These are phyloP conservation scores for Nasua narica DNA, from an alignment of 2,797 vertebrate genomes.

Conservation along the genomic window DNA sequence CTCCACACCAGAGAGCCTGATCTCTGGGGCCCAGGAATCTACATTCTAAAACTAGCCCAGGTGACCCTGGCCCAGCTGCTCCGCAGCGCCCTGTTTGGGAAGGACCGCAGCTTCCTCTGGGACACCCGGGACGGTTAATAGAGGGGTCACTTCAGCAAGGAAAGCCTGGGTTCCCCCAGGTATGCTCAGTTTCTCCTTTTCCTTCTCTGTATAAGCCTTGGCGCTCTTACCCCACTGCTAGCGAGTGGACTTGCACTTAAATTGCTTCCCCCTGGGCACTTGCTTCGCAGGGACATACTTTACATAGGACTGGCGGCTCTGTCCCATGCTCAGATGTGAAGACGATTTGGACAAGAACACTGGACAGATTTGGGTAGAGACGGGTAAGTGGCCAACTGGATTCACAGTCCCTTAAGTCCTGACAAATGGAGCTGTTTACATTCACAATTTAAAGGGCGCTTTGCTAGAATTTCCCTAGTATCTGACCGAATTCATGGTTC, in stretches of 20 bases:
- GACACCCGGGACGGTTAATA: not conserved
- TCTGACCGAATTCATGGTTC: not conserved
- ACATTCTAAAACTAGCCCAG: not conserved
- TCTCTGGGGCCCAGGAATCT: not conserved
- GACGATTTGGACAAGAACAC: not conserved
- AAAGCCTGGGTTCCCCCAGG: conserved; percentile 71
- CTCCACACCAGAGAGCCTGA: not conserved
- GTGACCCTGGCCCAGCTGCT: not conserved
- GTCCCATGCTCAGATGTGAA: not conserved
- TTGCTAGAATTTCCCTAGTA: not conserved
- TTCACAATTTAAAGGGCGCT: not conserved
- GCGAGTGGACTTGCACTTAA: conserved; percentile 78
- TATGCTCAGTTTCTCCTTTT: conserved; percentile 82
- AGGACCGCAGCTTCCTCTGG: not conserved
- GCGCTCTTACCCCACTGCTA: conserved; percentile 81
- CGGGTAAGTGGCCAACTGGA: not conserved
- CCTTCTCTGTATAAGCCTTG: conserved; percentile 84
- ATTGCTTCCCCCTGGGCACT: not conserved
- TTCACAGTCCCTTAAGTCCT: not conserved
- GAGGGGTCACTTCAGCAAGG: conserved; percentile 77
- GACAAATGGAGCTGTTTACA: not conserved
- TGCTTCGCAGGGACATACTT: not conserved
- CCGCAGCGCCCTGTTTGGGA: not conserved
- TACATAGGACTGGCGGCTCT: not conserved
- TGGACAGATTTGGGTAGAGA: not conserved